These are phyloP conservation scores for Brachylomia viminalis DNA, from an alignment of 2,888 invertebrate species.

Conservation along the genomic window DNA sequence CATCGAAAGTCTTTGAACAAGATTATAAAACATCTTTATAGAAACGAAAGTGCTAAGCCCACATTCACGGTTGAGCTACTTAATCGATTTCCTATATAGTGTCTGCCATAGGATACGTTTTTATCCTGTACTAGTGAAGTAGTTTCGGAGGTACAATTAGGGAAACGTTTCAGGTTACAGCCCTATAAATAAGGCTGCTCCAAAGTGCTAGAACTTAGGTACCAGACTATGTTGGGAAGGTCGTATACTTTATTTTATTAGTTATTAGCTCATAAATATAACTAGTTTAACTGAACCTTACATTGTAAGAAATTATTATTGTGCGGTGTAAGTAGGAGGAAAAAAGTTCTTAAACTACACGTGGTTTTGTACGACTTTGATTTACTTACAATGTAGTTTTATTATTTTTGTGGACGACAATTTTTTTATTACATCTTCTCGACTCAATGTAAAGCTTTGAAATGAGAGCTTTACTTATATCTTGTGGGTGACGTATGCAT, in stretches of 20 bases:
- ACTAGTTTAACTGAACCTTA: conserved; percentile 17
- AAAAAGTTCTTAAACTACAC: neutral
- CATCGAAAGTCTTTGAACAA: conserved; percentile 5
- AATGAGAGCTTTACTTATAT: neutral
- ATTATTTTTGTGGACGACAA: neutral
- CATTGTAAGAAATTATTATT: conserved; percentile 27
- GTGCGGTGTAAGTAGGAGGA: neutral
- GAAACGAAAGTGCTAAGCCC: neutral
- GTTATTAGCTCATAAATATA: conserved; percentile 33
- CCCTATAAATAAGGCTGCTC: conserved; percentile 30
- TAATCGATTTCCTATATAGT: conserved; percentile 20
- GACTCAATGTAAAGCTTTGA: neutral
- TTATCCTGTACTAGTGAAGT: conserved; percentile 6
- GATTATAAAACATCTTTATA: neutral
- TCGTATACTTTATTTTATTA: conserved; percentile 52
- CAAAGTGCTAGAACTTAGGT: conserved; percentile 21
- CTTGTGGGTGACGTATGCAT: neutral
- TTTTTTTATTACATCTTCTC: neutral
- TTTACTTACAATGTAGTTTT: conserved; percentile 14
- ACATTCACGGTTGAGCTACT: conserved; percentile 6
- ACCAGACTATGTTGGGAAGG: conserved; percentile 18
- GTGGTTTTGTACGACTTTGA: conserved; percentile 3
- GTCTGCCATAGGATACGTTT: conserved; percentile 10
- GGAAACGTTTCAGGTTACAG: conserved; percentile 33
- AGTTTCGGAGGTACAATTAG: conserved; percentile 19